Evolutionary conservation across 2,113 vertebrate genomes (phyloP).

Genomic region (Eolophus roseicapilla): DNA sequence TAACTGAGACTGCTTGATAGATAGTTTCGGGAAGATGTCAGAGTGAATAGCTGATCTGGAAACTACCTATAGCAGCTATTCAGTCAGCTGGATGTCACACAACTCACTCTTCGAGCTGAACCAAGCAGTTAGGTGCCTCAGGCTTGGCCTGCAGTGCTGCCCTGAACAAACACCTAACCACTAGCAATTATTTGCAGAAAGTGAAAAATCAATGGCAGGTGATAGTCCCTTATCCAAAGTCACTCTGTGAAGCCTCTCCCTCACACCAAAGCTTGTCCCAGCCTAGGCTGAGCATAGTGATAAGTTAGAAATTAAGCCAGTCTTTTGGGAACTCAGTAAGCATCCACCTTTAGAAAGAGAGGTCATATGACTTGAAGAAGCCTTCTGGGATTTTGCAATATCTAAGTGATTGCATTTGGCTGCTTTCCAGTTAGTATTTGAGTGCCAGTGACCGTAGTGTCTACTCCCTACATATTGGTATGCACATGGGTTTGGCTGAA

Average conservation of each 20-base stretch:
- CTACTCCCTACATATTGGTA: accelerated
- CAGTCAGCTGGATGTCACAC: not conserved
- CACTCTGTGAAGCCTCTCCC: not conserved
- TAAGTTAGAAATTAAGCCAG: not conserved
- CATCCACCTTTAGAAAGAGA: not conserved
- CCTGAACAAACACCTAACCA: not conserved
- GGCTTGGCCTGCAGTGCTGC: not conserved
- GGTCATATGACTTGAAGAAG: not conserved
- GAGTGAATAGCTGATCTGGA: not conserved
- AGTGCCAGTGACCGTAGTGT: not conserved
- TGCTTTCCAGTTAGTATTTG: not conserved
- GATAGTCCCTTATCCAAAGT: not conserved
- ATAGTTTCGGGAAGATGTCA: not conserved
- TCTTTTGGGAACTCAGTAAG: not conserved
- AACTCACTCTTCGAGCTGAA: not conserved
- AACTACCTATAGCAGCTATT: not conserved
- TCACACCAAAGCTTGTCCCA: not conserved
- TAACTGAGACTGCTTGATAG: not conserved
- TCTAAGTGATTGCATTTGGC: not conserved
- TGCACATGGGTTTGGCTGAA: not conserved
- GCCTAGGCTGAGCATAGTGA: not conserved
- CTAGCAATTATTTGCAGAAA: not conserved
- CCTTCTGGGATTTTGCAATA: not conserved
- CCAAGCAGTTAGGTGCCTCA: not conserved
- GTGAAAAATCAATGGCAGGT: not conserved